These are phyloP conservation scores for Karalla daura DNA, from an alignment of 2,797 vertebrate species.

Conservation along the genomic window DNA sequence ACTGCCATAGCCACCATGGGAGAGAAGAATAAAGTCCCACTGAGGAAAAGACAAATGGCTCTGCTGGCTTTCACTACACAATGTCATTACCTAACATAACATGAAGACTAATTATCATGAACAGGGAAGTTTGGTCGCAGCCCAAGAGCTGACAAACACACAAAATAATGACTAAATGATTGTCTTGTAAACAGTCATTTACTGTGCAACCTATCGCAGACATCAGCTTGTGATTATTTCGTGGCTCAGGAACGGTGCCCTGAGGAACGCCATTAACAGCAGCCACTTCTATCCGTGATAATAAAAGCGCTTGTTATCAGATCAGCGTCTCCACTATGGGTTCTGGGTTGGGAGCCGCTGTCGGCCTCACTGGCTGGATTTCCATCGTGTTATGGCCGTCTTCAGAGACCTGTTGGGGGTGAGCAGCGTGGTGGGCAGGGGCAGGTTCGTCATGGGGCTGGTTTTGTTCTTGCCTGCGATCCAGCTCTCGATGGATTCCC, in stretches of 20 bases:
- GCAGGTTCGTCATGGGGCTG: constrained; percentile 93
- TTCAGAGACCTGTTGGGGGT: constrained; percentile 90
- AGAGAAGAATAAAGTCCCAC: constrained; percentile 81
- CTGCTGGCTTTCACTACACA: constrained; percentile 36
- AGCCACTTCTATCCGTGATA: not conserved
- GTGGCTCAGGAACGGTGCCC: not conserved
- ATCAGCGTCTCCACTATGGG: not conserved
- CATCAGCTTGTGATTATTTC: not conserved
- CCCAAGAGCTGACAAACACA: not conserved
- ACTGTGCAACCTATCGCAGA: not conserved
- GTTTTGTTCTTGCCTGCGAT: constrained; percentile 85
- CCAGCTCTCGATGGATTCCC: constrained; percentile 90
- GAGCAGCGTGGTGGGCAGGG: constrained; percentile 82
- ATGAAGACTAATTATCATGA: not conserved
- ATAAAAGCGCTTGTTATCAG: constrained; percentile 2
- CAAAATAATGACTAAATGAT: not conserved
- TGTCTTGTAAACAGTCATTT: not conserved
- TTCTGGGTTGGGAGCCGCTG: not conserved
- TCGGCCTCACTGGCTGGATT: constrained; percentile 55
- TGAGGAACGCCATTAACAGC: not conserved
- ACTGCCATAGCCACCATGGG: constrained; percentile 80
- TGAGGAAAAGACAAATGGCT: constrained; percentile 55
- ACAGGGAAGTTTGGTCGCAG: not conserved
- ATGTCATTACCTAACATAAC: not conserved
- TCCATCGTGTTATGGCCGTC: constrained; percentile 89